These are phyloP conservation scores for Dastarcus helophoroides DNA, from an alignment of 2,888 invertebrate species.

Conservation along the genomic window DNA sequence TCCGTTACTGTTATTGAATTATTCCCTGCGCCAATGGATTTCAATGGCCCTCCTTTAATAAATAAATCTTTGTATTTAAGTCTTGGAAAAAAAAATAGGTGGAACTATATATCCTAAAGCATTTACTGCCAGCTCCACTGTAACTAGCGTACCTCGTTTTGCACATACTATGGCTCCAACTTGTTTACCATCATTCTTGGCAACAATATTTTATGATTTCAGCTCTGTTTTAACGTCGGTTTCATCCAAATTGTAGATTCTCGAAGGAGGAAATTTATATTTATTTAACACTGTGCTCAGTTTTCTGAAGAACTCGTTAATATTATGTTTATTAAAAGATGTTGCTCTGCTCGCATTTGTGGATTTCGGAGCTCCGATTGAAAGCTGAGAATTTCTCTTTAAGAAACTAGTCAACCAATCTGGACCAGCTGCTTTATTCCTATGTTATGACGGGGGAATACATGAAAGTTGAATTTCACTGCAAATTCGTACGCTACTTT, in stretches of 20 bases:
- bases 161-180: constrained; percentile 7
- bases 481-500: neutral
- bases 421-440: neutral
- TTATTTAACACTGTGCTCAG: no score
- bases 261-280: constrained; percentile 3
- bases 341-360: neutral
- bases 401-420: neutral
- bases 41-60: constrained; percentile 20
- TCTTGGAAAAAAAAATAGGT: constrained; percentile 20
- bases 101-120: constrained; percentile 17
- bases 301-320: no score
- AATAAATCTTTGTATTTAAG: constrained; percentile 17
- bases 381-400: neutral
- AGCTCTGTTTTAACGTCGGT: no score
- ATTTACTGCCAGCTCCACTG: constrained; percentile 14
- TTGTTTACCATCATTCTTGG: neutral
- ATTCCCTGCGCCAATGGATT: constrained; percentile 24
- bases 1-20: constrained; percentile 18
- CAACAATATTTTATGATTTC: constrained; percentile 1
- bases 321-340: no score
- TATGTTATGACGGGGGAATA: neutral
- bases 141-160: constrained; percentile 16
- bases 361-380: constrained; percentile 1
- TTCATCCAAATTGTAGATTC: no score
- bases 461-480: neutral